phyloP scores from a whole-genome alignment of 2,113 vertebrate species.

The Hystrix brachyura region DNA sequence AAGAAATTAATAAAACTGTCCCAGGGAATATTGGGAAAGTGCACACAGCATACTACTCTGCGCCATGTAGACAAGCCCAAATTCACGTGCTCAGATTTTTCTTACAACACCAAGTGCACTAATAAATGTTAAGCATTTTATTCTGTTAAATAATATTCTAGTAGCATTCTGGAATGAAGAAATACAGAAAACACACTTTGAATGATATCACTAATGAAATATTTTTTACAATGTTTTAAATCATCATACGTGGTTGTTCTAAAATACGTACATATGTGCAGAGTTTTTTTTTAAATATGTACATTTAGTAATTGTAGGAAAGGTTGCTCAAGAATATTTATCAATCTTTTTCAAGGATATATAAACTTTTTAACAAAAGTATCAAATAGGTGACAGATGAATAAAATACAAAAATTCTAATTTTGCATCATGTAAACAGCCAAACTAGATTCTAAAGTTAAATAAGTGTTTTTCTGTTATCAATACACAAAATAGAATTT shows the following conservation, averaged over 20 bases:
- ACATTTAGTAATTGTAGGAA: neutral
- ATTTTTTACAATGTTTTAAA: neutral
- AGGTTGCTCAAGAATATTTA: neutral
- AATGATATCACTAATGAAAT: neutral
- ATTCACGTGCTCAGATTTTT: neutral
- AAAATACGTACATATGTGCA: neutral
- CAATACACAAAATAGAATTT: conserved; percentile 9
- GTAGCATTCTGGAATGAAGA: neutral
- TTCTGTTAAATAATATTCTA: neutral
- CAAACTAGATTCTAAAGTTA: neutral
- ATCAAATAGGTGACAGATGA: conserved; percentile 44
- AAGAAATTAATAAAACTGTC: neutral
- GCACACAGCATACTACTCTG: neutral
- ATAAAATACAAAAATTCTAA: conserved; percentile 34
- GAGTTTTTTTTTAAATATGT: neutral
- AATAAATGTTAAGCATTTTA: conserved; percentile 14
- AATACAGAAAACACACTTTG: neutral
- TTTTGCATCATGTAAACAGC: neutral
- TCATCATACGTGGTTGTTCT: neutral
- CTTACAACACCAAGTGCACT: neutral
- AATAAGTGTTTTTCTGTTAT: conserved; percentile 16
- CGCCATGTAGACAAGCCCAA: neutral
- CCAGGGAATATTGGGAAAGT: neutral
- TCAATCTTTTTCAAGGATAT: conserved; percentile 49
- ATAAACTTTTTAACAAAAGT: neutral